Evolutionary conservation across 2,888 invertebrate genomes (phyloP).

Genomic region (Dromius quadrimaculatus): DNA sequence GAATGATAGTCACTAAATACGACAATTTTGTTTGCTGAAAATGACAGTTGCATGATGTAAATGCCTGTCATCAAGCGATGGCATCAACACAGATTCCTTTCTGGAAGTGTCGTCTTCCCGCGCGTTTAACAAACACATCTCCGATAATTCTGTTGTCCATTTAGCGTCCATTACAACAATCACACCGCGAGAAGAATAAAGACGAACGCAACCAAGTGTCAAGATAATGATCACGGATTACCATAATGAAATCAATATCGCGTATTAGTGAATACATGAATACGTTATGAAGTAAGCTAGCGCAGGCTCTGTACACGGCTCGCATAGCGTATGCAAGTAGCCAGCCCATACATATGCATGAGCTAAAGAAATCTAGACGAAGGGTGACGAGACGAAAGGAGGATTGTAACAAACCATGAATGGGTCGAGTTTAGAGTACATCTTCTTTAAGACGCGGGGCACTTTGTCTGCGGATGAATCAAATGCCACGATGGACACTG

Average conservation of each 20-base stretch:
- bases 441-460: constrained; percentile 58
- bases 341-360: constrained; percentile 51
- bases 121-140: constrained; percentile 7
- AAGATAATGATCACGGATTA: constrained; percentile 66
- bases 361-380: neutral
- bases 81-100: neutral
- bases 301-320: constrained; percentile 3
- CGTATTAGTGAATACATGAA: constrained; percentile 66
- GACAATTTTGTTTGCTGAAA: no score
- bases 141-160: constrained; percentile 56
- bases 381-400: neutral
- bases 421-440: constrained; percentile 57
- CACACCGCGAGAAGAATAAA: constrained; percentile 58
- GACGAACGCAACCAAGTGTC: constrained; percentile 63
- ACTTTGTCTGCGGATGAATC: constrained; percentile 38
- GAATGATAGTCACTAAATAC: no score
- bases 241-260: constrained; percentile 67
- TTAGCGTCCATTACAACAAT: constrained; percentile 56
- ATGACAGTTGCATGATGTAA: neutral
- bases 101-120: neutral
- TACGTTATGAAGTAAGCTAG: constrained; percentile 59
- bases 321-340: constrained; percentile 45
- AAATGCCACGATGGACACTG: constrained; percentile 30
- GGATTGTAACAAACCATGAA: constrained; percentile 55
- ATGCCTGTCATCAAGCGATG: neutral